Percentiles rank a stretch among this genome's conserved stretches.
phyloP scores from a whole-genome alignment of 2,797 vertebrate genomes.

The Mareca strepera region DNA sequence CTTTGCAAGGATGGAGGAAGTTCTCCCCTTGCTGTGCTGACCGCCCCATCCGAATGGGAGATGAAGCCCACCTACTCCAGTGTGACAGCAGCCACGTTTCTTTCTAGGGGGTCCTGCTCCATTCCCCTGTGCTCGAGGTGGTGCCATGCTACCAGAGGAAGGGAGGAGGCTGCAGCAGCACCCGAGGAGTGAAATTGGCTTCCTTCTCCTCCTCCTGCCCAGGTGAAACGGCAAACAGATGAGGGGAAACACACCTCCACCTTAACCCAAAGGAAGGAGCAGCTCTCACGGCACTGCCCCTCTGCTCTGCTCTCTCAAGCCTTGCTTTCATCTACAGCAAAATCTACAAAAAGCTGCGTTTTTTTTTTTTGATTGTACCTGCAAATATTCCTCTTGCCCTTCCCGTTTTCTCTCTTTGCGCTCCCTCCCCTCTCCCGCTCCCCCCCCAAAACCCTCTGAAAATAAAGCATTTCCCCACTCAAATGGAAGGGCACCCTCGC shows the following conservation, averaged over 20 bases:
- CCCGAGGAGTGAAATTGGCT: background rate
- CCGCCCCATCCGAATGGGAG: background rate
- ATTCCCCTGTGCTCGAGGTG: background rate
- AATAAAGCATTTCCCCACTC: background rate
- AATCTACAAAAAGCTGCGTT: background rate
- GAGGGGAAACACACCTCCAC: background rate
- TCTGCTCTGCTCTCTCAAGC: background rate
- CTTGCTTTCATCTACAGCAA: background rate
- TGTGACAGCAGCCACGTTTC: background rate
- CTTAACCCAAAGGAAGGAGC: background rate
- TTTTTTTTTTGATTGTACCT: constrained; percentile 23
- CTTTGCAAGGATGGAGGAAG: background rate
- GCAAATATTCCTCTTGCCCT: background rate
- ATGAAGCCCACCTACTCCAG: fast-evolving
- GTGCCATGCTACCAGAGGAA: background rate
- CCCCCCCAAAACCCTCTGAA: background rate
- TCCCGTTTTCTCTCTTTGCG: background rate
- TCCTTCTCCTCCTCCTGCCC: background rate
- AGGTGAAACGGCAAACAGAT: background rate
- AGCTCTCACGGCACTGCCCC: background rate
- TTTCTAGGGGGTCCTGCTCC: background rate
- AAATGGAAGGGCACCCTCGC: background rate
- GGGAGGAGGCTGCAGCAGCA: background rate
- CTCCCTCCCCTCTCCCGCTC: background rate
- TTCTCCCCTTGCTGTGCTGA: background rate